Conservation (phyloP, 2,888 invertebrate species). For the Parochlus steinenii region DNA sequence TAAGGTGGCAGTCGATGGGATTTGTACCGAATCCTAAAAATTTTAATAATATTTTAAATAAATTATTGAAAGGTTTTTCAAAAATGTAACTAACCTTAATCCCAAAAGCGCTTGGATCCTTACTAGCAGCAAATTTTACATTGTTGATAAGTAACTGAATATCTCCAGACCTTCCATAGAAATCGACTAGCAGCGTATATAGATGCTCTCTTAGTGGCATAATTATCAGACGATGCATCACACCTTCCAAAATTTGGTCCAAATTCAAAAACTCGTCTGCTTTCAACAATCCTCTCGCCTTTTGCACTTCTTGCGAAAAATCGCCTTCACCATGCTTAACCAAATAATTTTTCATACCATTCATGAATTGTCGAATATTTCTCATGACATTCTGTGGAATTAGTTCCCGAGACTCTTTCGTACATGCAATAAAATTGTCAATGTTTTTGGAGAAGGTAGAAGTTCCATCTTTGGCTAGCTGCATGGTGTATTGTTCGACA, state of each 20-base stretch:
- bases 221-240: conserved; percentile 83
- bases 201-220: conserved; percentile 69
- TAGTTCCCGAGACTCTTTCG: conserved; percentile 73
- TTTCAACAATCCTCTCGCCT: conserved; percentile 44
- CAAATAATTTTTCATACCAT: conserved; percentile 95
- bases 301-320: conserved; percentile 77
- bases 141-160: conserved; percentile 46
- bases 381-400: conserved; percentile 79
- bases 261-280: conserved; percentile 86
- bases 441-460: conserved; percentile 87
- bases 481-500: conserved; percentile 60
- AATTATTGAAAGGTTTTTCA: neutral
- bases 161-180: conserved; percentile 61
- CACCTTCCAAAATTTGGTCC: conserved; percentile 87
- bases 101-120: conserved; percentile 26
- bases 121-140: conserved; percentile 28
- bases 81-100: conserved; percentile 18
- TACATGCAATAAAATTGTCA: conserved; percentile 85
- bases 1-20: conserved; percentile 58
- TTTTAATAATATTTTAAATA: neutral
- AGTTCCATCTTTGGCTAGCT: conserved; percentile 64
- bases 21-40: conserved; percentile 31
- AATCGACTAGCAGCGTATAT: conserved; percentile 71
- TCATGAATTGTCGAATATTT: conserved; percentile 92
- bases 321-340: conserved; percentile 90